Evolutionary conservation across 2,888 invertebrate species (phyloP).

Genomic region (Hipparchia semele): DNA sequence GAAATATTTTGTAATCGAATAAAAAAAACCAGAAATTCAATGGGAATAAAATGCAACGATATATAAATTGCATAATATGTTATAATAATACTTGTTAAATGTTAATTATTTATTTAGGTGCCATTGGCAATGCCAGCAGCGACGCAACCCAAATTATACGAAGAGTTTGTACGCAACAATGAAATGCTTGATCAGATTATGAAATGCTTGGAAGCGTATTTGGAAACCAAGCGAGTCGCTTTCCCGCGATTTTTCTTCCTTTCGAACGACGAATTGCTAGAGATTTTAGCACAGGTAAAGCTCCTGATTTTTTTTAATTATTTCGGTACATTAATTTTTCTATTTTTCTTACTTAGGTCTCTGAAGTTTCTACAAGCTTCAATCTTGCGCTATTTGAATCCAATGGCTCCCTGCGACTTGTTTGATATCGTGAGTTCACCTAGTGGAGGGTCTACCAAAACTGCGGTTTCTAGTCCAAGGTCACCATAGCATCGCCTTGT

Average conservation of each 20-base stretch:
- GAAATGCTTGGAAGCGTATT: constrained; percentile 94
- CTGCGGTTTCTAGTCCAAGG: too few relatives aligned
- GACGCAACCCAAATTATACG: constrained; percentile 87
- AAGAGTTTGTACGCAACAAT: constrained; percentile 88
- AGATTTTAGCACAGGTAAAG: constrained; percentile 92
- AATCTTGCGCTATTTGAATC: too few relatives aligned
- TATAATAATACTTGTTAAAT: not conserved
- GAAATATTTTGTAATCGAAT: too few relatives aligned
- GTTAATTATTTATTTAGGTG: constrained; percentile 66
- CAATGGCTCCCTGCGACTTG: too few relatives aligned
- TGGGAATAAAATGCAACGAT: too few relatives aligned
- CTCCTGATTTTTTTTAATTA: not conserved
- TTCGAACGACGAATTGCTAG: constrained; percentile 94
- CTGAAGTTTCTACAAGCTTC: too few relatives aligned
- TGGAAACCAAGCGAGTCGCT: constrained; percentile 93
- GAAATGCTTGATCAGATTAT: constrained; percentile 92
- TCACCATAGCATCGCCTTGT: too few relatives aligned
- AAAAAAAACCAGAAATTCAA: too few relatives aligned
- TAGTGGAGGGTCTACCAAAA: too few relatives aligned
- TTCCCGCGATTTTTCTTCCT: constrained; percentile 96
- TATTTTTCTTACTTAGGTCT: not conserved
- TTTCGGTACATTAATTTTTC: not conserved
- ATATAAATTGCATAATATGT: not conserved
- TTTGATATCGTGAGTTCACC: too few relatives aligned
- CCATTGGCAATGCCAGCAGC: constrained; percentile 92